These are phyloP conservation scores for Nannoperca obscura DNA, from an alignment of 2,797 vertebrate species.

Conservation along the genomic window DNA sequence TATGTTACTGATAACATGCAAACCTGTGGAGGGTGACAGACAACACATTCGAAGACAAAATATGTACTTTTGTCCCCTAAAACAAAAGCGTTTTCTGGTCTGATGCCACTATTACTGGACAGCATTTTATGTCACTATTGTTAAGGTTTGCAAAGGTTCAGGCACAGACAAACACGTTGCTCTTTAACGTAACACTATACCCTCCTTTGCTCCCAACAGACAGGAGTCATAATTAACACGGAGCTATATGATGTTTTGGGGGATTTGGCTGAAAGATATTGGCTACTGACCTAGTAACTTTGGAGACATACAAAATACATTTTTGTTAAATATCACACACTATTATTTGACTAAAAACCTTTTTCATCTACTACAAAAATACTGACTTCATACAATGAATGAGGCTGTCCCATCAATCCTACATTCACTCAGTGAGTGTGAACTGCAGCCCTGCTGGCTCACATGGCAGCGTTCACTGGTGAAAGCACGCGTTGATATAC, in stretches of 20 bases:
- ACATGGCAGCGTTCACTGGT: slow-evolving; percentile 13
- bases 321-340: not conserved
- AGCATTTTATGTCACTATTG: not conserved
- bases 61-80: not conserved
- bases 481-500: not conserved
- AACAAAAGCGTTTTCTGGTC: not conserved
- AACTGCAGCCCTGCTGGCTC: not conserved
- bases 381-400: not conserved
- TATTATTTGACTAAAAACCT: not conserved
- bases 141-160: not conserved
- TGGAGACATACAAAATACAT: not conserved
- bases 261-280: not conserved
- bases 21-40: not conserved
- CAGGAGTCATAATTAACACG: too few species aligned
- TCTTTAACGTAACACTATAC: not conserved
- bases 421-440: not conserved
- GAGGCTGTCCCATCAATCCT: not conserved
- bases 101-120: not conserved
- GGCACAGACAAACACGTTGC: not conserved
- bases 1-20: not conserved
- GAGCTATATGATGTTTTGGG: too few species aligned
- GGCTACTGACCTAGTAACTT: not conserved
- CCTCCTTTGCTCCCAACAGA: too few species aligned
- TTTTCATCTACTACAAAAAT: not conserved
- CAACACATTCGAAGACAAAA: not conserved